A percentile compares a stretch with the other conserved stretches of the same genome.
phyloP scores from a whole-genome alignment of 2,888 invertebrate species.

The Agrotis clavis region DNA sequence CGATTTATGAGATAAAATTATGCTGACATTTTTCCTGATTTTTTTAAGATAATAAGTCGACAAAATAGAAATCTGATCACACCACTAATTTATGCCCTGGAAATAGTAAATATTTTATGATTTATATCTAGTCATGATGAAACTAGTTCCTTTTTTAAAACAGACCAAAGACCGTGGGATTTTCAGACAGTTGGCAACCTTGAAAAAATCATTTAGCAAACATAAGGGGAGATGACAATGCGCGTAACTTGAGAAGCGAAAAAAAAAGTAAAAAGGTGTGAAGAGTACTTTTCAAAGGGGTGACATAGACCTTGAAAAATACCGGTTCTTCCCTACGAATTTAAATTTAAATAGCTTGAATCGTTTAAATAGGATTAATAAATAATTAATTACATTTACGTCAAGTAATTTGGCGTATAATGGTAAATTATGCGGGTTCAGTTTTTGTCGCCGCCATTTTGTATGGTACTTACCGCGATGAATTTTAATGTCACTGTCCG shows the following conservation, averaged over 20 bases:
- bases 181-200: slow-evolving; percentile 74
- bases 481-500: slow-evolving; percentile 41
- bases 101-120: not conserved
- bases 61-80: not conserved
- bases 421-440: slow-evolving; percentile 57
- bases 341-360: slow-evolving; percentile 64
- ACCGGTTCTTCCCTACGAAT: slow-evolving; percentile 56
- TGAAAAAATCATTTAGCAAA: slow-evolving; percentile 79
- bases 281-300: slow-evolving; percentile 63
- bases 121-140: slow-evolving; percentile 15
- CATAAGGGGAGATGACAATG: slow-evolving; percentile 73
- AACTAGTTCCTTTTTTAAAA: slow-evolving; percentile 41
- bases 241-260: slow-evolving; percentile 62
- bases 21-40: not conserved
- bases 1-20: not conserved
- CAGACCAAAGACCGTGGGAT: slow-evolving; percentile 73
- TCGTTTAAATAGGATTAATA: slow-evolving; percentile 62
- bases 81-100: not conserved
- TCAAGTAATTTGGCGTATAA: slow-evolving; percentile 62
- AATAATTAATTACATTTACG: slow-evolving; percentile 64
- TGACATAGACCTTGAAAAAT: slow-evolving; percentile 67
- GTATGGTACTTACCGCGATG: slow-evolving; percentile 20
- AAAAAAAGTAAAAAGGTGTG: slow-evolving; percentile 70
- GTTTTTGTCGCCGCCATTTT: slow-evolving; percentile 38
- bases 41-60: not conserved